Evolutionary conservation across 2,888 invertebrate genomes (phyloP), one percentile per base, ranked within the genome.

Genomic region (Mongoloraphidia duomilia): DNA sequence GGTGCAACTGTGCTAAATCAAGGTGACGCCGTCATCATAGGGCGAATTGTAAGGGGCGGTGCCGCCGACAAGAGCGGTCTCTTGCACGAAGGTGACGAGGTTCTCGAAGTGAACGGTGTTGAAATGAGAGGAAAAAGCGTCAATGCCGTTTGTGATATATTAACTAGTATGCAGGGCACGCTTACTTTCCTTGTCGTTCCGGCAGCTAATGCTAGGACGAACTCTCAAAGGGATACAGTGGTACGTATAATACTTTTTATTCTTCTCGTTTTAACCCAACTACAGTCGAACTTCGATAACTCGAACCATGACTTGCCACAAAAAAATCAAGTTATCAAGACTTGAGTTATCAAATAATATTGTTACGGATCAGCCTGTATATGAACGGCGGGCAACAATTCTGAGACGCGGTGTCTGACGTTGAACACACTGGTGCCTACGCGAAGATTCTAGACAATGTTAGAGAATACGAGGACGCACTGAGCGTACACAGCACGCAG

Each of bases 41-140:
- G 94, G 41, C 80, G 96, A 61, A 92, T 98, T 61, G 95, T 98
- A 34, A 80, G 92, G 54, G 97, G 97, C 1, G 97, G 97, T 1
- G 93, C 90, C 2, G 97, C 96, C 3, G 95, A 97, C 64, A 93
- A 94, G 68, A 93, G 92, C 46, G 94, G 92, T 2, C 74, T 95
- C 9, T 72, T 97, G 49, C 94, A 94, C 64, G 95, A 96, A 69
- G 95, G 95, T 50, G 97, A 98, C 65, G 97, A 97, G 73, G 85
- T 94, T 42, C 74, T 97, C 34, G 96, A 92, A 67, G 93, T 97
- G 39, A 97, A 97, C 70, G 93, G 93, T 35, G 84, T 92, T 51
- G 87, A 90, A 62, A 84, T 97, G 86, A 82, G 94, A 55, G 94
- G 96, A 58, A 95, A 95, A 71, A 88, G 90, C 42, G 92, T 98